Base-by-base conservation (phyloP, 2,888 invertebrate genomes). In the Hyalella azteca region DNA sequence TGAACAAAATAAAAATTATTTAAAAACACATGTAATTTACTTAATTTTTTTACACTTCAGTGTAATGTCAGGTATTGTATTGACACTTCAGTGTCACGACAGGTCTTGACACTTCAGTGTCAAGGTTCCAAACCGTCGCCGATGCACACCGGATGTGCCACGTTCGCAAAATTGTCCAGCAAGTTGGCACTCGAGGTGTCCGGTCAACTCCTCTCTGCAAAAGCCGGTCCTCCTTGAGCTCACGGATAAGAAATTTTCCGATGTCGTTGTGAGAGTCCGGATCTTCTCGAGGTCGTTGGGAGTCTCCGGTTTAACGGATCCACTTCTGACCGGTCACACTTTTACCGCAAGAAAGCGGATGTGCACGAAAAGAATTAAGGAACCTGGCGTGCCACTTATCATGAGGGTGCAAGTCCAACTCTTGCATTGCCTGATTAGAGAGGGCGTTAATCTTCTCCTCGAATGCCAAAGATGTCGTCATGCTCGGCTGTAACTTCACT, bases 351-450 rank as follows among this genome's bases (percentile, higher is more conserved):
- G 66, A 66, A 66, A 66, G 66, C 66, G 66, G 66, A 66, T 66
- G 66, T 66, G 66, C 66, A 19, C 36, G 36, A 7, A 36, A 66
- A 66, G 66, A 66, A 36, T 22, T 36, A 66, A 36, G 66, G 36
- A 66, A 32, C 36, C 19, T 39, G 66, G 32, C 66, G 32, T n/a
- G 66, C 39, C 5, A 36, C 39, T 66, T 66, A 66, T 66, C 66
- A 66, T 39, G 66, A 66, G 66, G 32, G 66, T 66, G 66, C 66
- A 66, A 66, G 32, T 66, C 66, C 66, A n/a, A 66, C 36, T 36
- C 66, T 66, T 66, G 66, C 66, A 66, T 66, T 66, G 66, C 66
- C 66, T 66, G 66, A 66, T 66, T 66, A 66, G 66, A 66, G 66
- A 36, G 36, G 66, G 66, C 66, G 66, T 66, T 29, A 66, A 36